phyloP scores from a whole-genome alignment of 2,113 vertebrate species.

The Poeciliopsis occidentalis region DNA sequence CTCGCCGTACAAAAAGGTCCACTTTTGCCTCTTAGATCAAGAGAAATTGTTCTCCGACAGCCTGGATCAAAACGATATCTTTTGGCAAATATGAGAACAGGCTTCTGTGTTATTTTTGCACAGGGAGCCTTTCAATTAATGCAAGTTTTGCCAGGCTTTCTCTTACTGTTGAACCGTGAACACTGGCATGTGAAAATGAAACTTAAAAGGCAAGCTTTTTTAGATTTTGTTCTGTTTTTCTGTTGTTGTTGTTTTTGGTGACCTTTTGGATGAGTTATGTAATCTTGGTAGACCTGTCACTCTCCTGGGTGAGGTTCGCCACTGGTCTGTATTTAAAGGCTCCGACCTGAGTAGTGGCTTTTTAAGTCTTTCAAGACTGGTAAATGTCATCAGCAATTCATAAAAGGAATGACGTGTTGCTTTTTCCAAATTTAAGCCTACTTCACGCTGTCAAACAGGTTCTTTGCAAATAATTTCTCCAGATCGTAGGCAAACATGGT shows the following conservation, averaged over 20 bases:
- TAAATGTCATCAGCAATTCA: neutral
- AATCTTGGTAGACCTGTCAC: neutral
- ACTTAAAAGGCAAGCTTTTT: no score
- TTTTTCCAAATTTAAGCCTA: neutral
- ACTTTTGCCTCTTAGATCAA: no score
- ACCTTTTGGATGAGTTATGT: neutral
- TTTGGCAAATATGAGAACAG: no score
- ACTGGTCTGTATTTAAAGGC: neutral
- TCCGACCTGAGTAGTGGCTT: neutral
- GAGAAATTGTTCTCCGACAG: no score
- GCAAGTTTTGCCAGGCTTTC: no score
- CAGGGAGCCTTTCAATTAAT: no score
- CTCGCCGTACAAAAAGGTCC: no score
- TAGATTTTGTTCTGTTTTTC: neutral
- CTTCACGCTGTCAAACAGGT: neutral
- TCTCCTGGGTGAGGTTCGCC: neutral
- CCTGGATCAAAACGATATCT: no score
- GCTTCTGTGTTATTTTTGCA: no score
- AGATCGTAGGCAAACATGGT: neutral
- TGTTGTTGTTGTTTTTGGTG: neutral
- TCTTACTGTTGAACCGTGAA: no score
- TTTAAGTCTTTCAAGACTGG: neutral
- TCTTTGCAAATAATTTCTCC: neutral
- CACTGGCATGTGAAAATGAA: no score
- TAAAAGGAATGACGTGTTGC: neutral